Evolutionary conservation across 2,113 vertebrate species (phyloP).

Genomic region (Sylvia atricapilla): DNA sequence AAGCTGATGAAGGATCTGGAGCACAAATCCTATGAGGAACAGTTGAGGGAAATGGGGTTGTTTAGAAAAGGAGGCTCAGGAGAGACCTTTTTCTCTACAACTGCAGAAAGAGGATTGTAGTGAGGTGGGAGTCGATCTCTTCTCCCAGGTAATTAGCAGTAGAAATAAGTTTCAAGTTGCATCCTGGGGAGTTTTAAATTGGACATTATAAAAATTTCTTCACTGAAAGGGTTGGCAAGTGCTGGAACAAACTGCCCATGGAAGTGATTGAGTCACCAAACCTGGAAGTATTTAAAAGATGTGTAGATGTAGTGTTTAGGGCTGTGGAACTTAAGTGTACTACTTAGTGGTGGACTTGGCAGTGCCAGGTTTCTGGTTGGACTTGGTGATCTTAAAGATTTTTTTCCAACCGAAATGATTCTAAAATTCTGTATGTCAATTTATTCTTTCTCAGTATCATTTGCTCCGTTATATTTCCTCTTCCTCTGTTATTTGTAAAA

Average conservation of each 20-base stretch:
- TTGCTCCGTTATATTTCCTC: not conserved
- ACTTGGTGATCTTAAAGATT: not conserved
- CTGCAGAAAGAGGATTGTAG: not conserved
- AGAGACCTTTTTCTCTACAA: not conserved
- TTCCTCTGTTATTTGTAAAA: not conserved
- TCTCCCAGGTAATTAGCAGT: not conserved
- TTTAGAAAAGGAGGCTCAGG: not conserved
- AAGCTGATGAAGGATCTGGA: not conserved
- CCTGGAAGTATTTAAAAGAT: not conserved
- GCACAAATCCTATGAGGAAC: not conserved
- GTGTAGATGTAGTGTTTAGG: not conserved
- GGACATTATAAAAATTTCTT: not conserved
- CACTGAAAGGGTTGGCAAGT: not conserved
- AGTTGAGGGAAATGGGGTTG: not conserved
- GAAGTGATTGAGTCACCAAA: not conserved
- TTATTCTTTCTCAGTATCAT: not conserved
- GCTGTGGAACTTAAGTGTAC: not conserved
- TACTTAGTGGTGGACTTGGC: not conserved
- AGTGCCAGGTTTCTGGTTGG: not conserved
- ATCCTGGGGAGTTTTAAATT: not conserved
- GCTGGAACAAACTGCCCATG: not conserved
- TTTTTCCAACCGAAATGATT: not conserved
- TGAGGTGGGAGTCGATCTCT: fast-evolving
- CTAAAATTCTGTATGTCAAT: not conserved
- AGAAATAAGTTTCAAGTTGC: not conserved